Evolutionary conservation across 2,888 invertebrate species (phyloP), one percentile per base, ranked within the genome.

Genomic region (Lepeophtheirus nordmannii): DNA sequence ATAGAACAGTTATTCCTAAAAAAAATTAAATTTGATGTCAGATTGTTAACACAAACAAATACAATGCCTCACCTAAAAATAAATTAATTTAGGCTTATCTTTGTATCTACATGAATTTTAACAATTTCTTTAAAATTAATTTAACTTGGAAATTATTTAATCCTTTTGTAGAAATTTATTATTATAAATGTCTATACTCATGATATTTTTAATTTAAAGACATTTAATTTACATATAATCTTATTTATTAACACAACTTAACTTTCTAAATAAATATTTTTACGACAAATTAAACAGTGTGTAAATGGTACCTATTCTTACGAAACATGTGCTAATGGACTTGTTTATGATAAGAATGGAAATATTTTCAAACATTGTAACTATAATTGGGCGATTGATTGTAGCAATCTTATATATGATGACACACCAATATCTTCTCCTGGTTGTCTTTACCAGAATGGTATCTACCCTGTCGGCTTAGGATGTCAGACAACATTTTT

Each of bases 311-410:
- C 89, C 2, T 76, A 91, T 73, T 89, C 88, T 2, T 82, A 89
- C 70, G 91, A 91, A 75, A 86, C 85, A 39, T 92, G 91, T 73
- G 91, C 89, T 74, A 92, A 92, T 73, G 92, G 92, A 9, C 80
- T 92, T 46, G 80, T 91, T 58, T 92, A 88, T 74, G 90, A 90
- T 75, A 46, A 46, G 40, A 88, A 89, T 73, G 91, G 90, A 1
- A 83, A 84, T 20, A 86, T 87, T 0, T 85, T 90, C 78, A 85
- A 91, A 75, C 90, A 90, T 78, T 92, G 92, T 81, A 91, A 90
- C 79, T 91, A 91, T 78, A 80, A 89, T 78, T 92, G 91, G 91
- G 90, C 87, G 14, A 89, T 86, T 1, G 83, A 90, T 70, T 91
- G 90, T 73, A 89, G 86, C 62, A 78, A 82, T 67, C 83, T 89